Base-by-base conservation (phyloP, 2,888 invertebrate species). In the Clitarchus hookeri region DNA sequence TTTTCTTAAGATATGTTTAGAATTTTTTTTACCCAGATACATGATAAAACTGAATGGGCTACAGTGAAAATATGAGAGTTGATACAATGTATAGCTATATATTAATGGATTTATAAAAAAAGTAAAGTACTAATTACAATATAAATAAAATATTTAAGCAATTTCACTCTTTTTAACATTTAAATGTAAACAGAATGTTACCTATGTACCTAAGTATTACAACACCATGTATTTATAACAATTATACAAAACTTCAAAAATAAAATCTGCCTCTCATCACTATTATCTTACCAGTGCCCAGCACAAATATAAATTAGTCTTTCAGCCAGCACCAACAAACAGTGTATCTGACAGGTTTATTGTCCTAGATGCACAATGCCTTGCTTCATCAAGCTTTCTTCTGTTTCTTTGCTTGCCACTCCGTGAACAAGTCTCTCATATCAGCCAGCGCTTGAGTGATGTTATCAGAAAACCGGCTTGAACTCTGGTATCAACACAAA, bases 361-460 rank as follows among this genome's bases (percentile, higher is more conserved):
- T 44, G 36, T 44, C 82, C 44, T 25, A 82, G 36, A 23, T 82
- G 27, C 82, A 82, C 44, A 25, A 27, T 11, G 16, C 16, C 19
- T 82, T 23, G 23, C 82, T 44, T 44, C 36, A 82, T 82, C 36
- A 44, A 23, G 36, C 44, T 79, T 26, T 79, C 44, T 82, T 44
- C 82, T 82, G 36, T 27, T 27, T 44, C 36, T 82, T 26, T 13
- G 27, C 89, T 93, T 94, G 65, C 90, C 93, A 94, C 88, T 95
- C 93, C 87, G 92, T 91, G 90, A 96, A 96, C 87, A 97, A 92
- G 85, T 93, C 92, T 89, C 93, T 94, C 89, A 98, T 95, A 89
- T 97, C 96, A 84, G 92, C 92, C 87, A 97, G 91, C 0, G 97
- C 95, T 89, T 92, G 92, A 89, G 94, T 94, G 89, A 98, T 96